phyloP scores from a whole-genome alignment of 2,113 vertebrate genomes.

The Leuciscus idus region DNA sequence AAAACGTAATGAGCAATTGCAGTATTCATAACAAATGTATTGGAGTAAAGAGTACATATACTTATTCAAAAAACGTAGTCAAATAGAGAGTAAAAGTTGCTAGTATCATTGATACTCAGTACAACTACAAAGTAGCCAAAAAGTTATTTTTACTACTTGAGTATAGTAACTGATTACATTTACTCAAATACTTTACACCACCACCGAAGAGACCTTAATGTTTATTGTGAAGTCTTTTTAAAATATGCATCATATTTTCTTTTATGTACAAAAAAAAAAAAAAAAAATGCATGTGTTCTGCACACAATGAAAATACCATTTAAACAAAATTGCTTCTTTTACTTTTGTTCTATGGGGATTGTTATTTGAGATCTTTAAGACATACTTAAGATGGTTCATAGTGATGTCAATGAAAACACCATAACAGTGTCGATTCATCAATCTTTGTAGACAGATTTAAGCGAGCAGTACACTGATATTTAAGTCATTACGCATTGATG shows the following conservation, averaged over 20 bases:
- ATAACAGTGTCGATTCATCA: not conserved
- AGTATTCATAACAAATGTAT: no score
- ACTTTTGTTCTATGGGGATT: not conserved
- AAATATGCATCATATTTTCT: not conserved
- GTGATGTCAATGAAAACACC: not conserved
- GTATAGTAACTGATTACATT: no score
- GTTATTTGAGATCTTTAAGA: not conserved
- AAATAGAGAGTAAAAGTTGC: no score
- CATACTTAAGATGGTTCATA: not conserved
- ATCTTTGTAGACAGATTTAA: not conserved
- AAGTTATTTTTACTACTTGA: no score
- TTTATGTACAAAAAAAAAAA: not conserved
- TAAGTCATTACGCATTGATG: not conserved
- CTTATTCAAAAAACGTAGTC: no score
- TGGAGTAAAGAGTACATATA: no score
- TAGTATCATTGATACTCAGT: no score
- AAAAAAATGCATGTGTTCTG: not conserved
- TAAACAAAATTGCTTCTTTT: not conserved
- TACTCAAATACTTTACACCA: no score
- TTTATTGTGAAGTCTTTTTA: not conserved
- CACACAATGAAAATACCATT: not conserved
- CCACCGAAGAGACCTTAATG: not conserved
- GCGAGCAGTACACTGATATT: not conserved
- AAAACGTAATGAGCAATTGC: no score
- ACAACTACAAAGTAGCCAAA: no score